A percentile compares a stretch with the other conserved stretches of the same genome.
Conservation (phyloP, 2,797 vertebrate genomes). For the Chrosomus eos region DNA sequence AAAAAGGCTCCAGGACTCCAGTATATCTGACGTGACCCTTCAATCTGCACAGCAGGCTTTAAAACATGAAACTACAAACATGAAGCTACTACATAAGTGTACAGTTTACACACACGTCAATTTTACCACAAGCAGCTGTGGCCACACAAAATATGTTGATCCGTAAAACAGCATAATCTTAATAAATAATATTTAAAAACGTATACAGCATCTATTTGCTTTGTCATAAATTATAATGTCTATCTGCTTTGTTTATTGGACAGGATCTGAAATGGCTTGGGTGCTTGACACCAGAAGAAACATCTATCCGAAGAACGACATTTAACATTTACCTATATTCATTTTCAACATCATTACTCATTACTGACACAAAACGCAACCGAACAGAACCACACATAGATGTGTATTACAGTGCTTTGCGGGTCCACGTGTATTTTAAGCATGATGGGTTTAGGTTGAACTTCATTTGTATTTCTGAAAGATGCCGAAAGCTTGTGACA, state of each 20-base stretch:
- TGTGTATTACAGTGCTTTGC: conserved; percentile 28
- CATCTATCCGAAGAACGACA: conserved; percentile 40
- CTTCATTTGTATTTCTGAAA: neutral
- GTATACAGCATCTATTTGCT: neutral
- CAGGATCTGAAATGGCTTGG: conserved; percentile 19
- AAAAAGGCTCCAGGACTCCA: conserved; percentile 69
- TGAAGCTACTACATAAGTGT: conserved; percentile 20
- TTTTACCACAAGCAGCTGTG: conserved; percentile 21
- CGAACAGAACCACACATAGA: conserved; percentile 19
- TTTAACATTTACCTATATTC: conserved; percentile 46
- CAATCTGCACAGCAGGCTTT: conserved; percentile 17
- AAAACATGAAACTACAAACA: conserved; percentile 21
- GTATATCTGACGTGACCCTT: conserved; percentile 65
- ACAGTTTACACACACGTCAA: conserved; percentile 29
- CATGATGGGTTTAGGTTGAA: conserved; percentile 13
- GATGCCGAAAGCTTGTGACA: neutral
- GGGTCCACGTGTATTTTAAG: conserved; percentile 4
- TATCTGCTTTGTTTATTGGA: conserved; percentile 25
- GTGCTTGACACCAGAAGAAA: conserved; percentile 31
- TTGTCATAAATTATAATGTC: conserved; percentile 2
- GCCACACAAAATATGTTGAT: conserved; percentile 20
- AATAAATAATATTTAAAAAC: conserved; percentile 26
- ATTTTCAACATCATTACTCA: conserved; percentile 41
- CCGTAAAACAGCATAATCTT: conserved; percentile 40
- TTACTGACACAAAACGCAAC: conserved; percentile 48